A percentile compares a stretch with the other conserved stretches of the same genome.
Evolutionary conservation across 2,797 vertebrate species (phyloP).

Genomic region (Leptoclinus maculatus): DNA sequence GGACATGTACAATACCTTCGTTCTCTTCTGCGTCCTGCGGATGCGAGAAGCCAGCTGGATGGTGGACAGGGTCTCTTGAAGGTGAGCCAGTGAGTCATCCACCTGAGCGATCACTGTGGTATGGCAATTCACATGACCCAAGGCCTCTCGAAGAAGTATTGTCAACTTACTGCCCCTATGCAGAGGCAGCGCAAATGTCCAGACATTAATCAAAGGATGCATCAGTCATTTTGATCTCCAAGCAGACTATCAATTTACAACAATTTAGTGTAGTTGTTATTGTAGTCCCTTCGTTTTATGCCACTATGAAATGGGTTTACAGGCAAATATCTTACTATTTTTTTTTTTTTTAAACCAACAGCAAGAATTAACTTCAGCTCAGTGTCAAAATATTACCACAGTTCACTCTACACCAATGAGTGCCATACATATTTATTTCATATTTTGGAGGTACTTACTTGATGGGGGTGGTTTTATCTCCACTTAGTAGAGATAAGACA

Average conservation of each 20-base stretch:
- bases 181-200: constrained; percentile 46
- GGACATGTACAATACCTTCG: constrained; percentile 85
- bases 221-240: background rate
- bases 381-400: background rate
- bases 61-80: constrained; percentile 92
- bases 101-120: constrained; percentile 95
- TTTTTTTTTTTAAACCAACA: background rate
- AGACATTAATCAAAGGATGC: constrained; percentile 13
- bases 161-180: constrained; percentile 94
- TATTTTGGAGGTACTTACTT: constrained; percentile 85
- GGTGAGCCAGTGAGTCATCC: constrained; percentile 87
- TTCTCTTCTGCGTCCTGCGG: constrained; percentile 93
- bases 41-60: constrained; percentile 94
- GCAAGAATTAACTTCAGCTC: background rate
- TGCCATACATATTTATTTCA: background rate
- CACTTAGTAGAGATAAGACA: constrained; percentile 93
- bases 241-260: background rate
- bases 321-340: background rate
- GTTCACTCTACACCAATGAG: background rate
- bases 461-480: constrained; percentile 92
- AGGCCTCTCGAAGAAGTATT: constrained; percentile 94
- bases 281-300: background rate
- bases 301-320: background rate
- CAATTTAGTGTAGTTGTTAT: background rate
- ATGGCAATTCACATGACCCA: constrained; percentile 94